Conservation (phyloP, 2,888 invertebrate species). For the Euphydryas editha region DNA sequence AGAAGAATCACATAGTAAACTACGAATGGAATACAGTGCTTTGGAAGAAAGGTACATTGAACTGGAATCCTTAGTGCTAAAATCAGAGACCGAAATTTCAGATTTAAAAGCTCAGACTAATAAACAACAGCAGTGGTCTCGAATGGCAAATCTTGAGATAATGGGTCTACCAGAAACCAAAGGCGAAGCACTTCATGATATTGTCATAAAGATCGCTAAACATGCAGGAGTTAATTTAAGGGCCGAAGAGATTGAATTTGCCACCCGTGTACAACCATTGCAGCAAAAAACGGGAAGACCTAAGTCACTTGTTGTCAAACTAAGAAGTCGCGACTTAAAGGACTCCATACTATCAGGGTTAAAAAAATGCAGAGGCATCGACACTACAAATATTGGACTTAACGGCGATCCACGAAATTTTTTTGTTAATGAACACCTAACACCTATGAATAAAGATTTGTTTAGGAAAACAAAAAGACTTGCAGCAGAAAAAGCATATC, state of each 20-base stretch:
- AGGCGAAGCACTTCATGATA: not conserved
- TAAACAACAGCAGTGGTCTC: constrained; percentile 5
- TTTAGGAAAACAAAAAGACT: not conserved
- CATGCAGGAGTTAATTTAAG: constrained; percentile 3
- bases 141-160: not conserved
- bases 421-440: not conserved
- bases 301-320: too few species aligned
- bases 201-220: not conserved
- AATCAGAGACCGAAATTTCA: not conserved
- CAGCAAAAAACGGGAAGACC: too few species aligned
- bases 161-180: constrained; percentile 2
- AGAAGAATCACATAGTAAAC: too few species aligned
- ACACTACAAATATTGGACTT: too few species aligned
- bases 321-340: too few species aligned
- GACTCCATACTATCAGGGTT: too few species aligned
- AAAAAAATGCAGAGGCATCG: too few species aligned
- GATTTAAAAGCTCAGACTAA: constrained; percentile 2
- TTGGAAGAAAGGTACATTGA: not conserved
- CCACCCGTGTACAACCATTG: too few species aligned
- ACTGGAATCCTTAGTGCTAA: not conserved
- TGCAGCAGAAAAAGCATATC: too few species aligned
- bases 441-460: not conserved
- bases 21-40: constrained; percentile 1
- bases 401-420: not conserved
- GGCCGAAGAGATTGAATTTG: too few species aligned